Evolutionary conservation across 1,140 invertebrate species (phyloP), one percentile per base, ranked within the genome.

Genomic region (Arion vulgaris): DNA sequence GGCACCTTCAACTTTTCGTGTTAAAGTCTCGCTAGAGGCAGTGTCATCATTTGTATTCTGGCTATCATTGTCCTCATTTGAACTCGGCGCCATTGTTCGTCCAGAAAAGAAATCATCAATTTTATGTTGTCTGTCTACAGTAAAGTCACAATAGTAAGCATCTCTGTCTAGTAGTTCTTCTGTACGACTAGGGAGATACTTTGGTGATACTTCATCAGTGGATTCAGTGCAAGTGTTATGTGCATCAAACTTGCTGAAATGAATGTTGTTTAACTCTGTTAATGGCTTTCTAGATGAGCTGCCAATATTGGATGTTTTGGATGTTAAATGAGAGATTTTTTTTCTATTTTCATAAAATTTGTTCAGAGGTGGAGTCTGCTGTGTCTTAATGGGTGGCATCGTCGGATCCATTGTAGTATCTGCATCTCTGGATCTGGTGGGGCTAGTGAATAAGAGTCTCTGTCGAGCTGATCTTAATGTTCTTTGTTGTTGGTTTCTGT

Each of bases 101-200:
- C 53, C 23, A 2, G 62, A 66, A 32, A 69, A 13, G 32, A 28
- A 66, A 66, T 34, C 11, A n/a, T 91, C 86, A 34, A 91, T 88
- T 69, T 89, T 90, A 17, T 85, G 84, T 77, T 91, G 87, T n/a
- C 89, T 84, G 79, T 90, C 89, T 19, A 90, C 77, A 38, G 89
- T 90, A 80, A 91, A 89, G 81, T 90, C 90, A 41, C 85, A 87
- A 74, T 91, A 91, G 73, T 91, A 91, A 69, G 88, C 80, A 36
- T 88, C 82, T 34, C 90, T 85, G 23, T 88, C 88, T 72, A 87
- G 81, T n/a, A 88, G 84, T 32, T 89, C 90, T 75, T 90, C 86
- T 81, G 89, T 85, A 19, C 71, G 57, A 34, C 71, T 81, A 41
- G 71, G 68, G 0, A 74, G 36, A 15, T 13, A 28, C 17, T 85